These are phyloP conservation scores for Sphecodes monilicornis DNA, from an alignment of 2,888 invertebrate species.

Conservation along the genomic window DNA sequence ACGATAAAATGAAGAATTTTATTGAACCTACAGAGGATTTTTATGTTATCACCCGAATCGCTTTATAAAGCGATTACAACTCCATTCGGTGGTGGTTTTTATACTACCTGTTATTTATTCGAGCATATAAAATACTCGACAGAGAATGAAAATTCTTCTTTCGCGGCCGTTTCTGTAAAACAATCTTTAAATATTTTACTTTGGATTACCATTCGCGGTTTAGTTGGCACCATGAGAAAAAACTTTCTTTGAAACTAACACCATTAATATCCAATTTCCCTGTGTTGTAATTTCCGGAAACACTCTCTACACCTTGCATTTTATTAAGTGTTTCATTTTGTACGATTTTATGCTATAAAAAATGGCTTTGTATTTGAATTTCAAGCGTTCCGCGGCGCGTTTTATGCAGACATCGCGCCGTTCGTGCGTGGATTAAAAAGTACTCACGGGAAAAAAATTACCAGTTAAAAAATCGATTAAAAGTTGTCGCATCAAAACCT, in stretches of 20 bases:
- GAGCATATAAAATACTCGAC: background rate
- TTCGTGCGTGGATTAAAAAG: background rate
- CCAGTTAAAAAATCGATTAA: slow-evolving; percentile 24
- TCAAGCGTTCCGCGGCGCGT: background rate
- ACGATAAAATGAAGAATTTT: background rate
- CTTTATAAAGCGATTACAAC: background rate
- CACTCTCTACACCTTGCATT: background rate
- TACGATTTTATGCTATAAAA: background rate
- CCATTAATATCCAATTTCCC: background rate
- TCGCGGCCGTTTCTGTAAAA: background rate
- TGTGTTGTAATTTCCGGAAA: background rate
- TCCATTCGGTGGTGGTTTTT: background rate
- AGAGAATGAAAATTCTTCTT: background rate
- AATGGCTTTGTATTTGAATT: background rate
- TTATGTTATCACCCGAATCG: background rate
- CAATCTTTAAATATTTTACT: background rate
- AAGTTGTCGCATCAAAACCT: slow-evolving; percentile 11
- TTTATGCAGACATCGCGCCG: background rate
- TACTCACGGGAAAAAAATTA: background rate
- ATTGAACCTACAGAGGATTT: background rate
- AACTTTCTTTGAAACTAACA: background rate
- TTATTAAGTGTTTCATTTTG: slow-evolving; percentile 14
- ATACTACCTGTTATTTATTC: background rate
- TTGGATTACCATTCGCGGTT: background rate
- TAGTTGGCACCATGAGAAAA: background rate